Evolutionary conservation across 2,113 vertebrate genomes (phyloP).

Genomic region (Eptatretus burgeri): DNA sequence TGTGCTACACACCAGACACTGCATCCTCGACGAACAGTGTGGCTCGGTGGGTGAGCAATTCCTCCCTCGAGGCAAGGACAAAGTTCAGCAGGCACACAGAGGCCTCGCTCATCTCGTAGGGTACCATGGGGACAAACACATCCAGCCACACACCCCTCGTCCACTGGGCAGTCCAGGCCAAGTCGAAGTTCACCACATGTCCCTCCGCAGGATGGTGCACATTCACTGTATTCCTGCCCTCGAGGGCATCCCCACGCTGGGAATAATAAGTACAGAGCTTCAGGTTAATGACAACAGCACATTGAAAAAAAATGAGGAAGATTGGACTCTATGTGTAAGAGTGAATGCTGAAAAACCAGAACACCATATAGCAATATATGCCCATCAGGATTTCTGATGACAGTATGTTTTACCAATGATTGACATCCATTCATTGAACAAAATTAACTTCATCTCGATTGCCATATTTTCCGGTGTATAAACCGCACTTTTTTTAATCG

Average conservation of each 20-base stretch:
- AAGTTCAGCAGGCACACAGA: constrained; percentile 27
- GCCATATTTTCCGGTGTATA: too few relatives aligned
- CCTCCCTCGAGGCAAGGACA: constrained; percentile 29
- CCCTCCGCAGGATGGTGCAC: constrained; percentile 21
- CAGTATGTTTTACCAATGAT: too few relatives aligned
- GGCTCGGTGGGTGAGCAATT: constrained; percentile 17
- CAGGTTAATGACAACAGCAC: too few relatives aligned
- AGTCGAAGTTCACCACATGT: constrained; percentile 24
- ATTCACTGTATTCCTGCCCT: constrained; percentile 45
- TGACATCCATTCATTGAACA: too few relatives aligned
- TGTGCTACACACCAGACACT: constrained; percentile 28
- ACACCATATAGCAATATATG: too few relatives aligned
- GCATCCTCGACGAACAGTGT: constrained; percentile 20
- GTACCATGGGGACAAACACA: constrained; percentile 39
- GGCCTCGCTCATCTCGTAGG: constrained; percentile 25
- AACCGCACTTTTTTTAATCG: too few relatives aligned
- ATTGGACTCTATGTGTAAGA: too few relatives aligned
- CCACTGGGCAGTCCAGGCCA: constrained; percentile 14
- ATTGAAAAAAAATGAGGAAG: too few relatives aligned
- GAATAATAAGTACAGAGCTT: too few relatives aligned
- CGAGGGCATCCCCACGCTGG: constrained; percentile 27
- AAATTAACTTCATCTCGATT: too few relatives aligned
- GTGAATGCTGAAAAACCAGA: too few relatives aligned
- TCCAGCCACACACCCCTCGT: constrained; percentile 29
- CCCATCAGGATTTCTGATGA: too few relatives aligned